A percentile compares a stretch with the other conserved stretches of the same genome.
phyloP scores from a whole-genome alignment of 2,113 vertebrate species.

The Melanocharis versteri region DNA sequence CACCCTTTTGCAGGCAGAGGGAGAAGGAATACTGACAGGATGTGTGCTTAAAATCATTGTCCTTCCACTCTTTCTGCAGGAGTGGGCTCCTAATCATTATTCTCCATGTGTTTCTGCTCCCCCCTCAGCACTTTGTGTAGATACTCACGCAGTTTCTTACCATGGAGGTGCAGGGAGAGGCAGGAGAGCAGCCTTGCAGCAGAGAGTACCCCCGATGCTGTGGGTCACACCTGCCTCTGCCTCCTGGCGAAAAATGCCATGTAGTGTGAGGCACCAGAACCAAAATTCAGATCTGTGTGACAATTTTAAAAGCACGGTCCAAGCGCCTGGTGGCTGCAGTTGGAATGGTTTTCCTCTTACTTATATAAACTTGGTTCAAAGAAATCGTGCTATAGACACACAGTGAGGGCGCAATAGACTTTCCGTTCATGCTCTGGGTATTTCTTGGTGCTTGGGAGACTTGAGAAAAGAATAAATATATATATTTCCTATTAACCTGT shows the following conservation, averaged over 20 bases:
- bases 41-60: neutral
- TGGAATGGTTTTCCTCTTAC: neutral
- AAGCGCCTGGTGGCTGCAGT: neutral
- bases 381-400: neutral
- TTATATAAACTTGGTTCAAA: neutral
- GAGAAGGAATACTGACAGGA: neutral
- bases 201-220: accelerated
- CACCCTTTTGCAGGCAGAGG: neutral
- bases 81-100: neutral
- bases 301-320: neutral
- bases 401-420: neutral
- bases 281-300: neutral
- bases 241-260: neutral
- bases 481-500: conserved; percentile 36
- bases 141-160: accelerated
- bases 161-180: neutral
- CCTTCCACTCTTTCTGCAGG: neutral
- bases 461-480: neutral
- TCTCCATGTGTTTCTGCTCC: accelerated
- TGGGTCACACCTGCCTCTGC: neutral
- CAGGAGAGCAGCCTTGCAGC: neutral
- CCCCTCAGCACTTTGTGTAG: neutral
- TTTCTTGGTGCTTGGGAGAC: conserved; percentile 13
- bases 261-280: neutral
- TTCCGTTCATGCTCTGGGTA: neutral